Conservation (phyloP, 2,888 invertebrate genomes). For the Periphyllus acericola region DNA sequence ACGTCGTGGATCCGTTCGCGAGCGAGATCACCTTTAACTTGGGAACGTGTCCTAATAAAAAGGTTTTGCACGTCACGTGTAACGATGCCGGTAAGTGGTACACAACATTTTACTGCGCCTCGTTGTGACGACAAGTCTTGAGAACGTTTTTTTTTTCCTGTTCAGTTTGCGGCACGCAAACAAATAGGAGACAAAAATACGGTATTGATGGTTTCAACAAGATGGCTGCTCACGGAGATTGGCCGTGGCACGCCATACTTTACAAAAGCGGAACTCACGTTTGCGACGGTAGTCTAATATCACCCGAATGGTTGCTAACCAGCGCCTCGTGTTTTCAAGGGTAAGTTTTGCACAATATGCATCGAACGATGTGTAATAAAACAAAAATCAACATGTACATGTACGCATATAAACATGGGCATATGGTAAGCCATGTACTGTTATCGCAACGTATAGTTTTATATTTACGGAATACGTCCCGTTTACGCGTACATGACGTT, state of each 20-base stretch:
- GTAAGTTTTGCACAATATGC: constrained; percentile 66
- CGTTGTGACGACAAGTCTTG: background rate
- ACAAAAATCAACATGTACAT: background rate
- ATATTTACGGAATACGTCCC: no score
- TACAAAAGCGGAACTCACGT: constrained; percentile 86
- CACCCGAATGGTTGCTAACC: constrained; percentile 85
- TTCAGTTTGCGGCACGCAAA: constrained; percentile 78
- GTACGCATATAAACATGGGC: no score
- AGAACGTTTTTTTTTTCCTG: background rate
- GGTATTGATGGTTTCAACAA: constrained; percentile 72
- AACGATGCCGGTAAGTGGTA: constrained; percentile 75
- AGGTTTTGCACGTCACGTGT: constrained; percentile 84
- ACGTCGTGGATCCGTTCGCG: constrained; percentile 83
- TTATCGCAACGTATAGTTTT: no score
- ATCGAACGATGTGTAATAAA: no score
- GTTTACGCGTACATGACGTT: no score
- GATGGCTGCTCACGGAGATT: constrained; percentile 83
- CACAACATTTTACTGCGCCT: background rate
- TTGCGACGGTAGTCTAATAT: constrained; percentile 87
- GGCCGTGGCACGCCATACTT: constrained; percentile 92
- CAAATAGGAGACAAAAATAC: constrained; percentile 69
- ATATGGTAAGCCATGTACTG: no score
- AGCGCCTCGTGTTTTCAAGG: constrained; percentile 87
- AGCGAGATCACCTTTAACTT: constrained; percentile 84
- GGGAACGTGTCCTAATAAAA: constrained; percentile 78